Conservation (phyloP, 2,113 vertebrate genomes). For the Myotis yumanensis region DNA sequence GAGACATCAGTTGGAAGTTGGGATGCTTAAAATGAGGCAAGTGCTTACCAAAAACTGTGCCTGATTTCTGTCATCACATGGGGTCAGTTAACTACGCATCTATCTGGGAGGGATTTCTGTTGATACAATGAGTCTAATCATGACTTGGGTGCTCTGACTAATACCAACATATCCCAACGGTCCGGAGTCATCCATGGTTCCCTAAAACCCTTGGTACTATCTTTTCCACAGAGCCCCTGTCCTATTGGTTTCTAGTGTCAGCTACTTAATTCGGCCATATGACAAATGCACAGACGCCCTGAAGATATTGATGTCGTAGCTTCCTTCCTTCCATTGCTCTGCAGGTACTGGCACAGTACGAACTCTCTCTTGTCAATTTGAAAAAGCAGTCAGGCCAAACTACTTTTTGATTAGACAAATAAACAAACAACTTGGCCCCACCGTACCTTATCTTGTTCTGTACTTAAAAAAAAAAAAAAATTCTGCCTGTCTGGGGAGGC, state of each 20-base stretch:
- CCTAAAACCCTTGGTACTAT: not conserved
- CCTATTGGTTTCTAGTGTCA: not conserved
- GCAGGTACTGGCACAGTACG: not conserved
- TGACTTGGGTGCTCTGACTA: not conserved
- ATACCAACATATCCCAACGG: not conserved
- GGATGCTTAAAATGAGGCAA: constrained; percentile 20
- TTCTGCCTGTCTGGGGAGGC: too few relatives aligned
- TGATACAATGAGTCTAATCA: not conserved
- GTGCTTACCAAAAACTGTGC: not conserved
- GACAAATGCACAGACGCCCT: not conserved
- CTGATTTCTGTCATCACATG: not conserved
- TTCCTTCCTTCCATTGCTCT: not conserved
- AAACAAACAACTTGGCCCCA: not conserved
- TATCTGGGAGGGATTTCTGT: not conserved
- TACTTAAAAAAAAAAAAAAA: not conserved
- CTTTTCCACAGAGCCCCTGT: not conserved
- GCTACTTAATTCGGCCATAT: not conserved
- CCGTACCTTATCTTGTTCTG: not conserved
- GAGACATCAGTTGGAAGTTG: not conserved
- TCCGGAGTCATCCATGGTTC: not conserved
- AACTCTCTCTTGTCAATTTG: not conserved
- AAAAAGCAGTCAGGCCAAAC: not conserved
- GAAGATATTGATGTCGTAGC: not conserved
- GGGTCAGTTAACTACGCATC: not conserved
- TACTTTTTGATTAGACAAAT: constrained; percentile 35